Percentiles rank a stretch among this genome's conserved stretches.
Evolutionary conservation across 2,888 invertebrate species (phyloP).

Genomic region (Habrosyne pyritoides): DNA sequence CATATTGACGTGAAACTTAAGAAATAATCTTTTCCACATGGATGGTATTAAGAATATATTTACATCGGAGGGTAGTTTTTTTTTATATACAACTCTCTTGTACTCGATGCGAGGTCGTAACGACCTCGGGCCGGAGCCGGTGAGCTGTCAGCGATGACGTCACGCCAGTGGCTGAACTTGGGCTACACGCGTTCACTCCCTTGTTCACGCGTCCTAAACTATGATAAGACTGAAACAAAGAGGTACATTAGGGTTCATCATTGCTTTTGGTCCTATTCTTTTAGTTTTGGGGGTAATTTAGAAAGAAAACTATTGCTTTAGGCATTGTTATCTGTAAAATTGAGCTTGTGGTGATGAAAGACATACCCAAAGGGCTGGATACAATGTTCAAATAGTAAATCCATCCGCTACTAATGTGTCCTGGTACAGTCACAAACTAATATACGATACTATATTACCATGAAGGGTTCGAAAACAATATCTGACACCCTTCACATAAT

Average conservation of each 20-base stretch:
- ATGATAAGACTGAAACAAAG: conserved; percentile 88
- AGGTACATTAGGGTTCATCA: background rate
- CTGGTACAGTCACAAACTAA: too few relatives aligned
- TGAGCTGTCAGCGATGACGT: conserved; percentile 91
- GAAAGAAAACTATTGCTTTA: too few relatives aligned
- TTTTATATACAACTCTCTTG: conserved; percentile 95
- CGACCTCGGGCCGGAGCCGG: conserved; percentile 92
- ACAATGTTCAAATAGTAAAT: too few relatives aligned
- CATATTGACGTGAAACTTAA: background rate
- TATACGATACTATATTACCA: too few relatives aligned
- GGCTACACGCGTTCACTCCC: conserved; percentile 84
- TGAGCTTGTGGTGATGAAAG: too few relatives aligned
- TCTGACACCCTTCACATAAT: too few relatives aligned
- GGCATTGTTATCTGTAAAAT: too few relatives aligned
- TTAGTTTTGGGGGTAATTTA: too few relatives aligned
- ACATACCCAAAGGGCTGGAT: too few relatives aligned
- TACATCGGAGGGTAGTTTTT: conserved; percentile 55
- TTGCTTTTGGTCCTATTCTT: background rate
- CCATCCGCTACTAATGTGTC: too few relatives aligned
- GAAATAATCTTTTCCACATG: background rate
- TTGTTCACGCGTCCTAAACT: conserved; percentile 89
- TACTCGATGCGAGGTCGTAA: conserved; percentile 93
- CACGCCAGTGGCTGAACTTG: conserved; percentile 80
- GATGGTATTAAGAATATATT: conserved; percentile 37
- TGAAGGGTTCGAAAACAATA: too few relatives aligned